Evolutionary conservation across 2,888 invertebrate genomes (phyloP).

Genomic region (Neoitamus cyanurus): DNA sequence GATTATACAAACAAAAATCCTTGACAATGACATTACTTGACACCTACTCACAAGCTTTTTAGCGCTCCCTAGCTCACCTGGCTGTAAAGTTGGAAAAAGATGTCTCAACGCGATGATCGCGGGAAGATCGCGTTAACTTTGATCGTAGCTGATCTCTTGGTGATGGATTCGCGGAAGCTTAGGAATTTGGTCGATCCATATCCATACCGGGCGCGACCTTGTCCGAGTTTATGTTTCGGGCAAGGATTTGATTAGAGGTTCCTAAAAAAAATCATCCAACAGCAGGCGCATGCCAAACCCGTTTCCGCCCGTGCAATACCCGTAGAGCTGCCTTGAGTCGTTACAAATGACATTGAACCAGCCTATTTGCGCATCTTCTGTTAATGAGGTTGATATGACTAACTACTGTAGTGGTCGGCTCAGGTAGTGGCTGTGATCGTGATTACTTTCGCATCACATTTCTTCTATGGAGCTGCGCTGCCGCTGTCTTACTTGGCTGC

Average conservation of each 20-base stretch:
- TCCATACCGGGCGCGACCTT: neutral
- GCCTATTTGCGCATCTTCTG: constrained; percentile 35
- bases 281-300: constrained; percentile 21
- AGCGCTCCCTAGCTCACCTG: neutral
- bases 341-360: constrained; percentile 42
- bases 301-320: neutral
- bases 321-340: neutral
- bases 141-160: neutral
- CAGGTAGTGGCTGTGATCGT: neutral
- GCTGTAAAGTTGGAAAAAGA: neutral
- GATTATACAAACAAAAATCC: constrained; percentile 58
- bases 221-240: neutral
- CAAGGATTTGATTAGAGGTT: neutral
- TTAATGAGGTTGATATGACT: constrained; percentile 37
- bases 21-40: constrained; percentile 68
- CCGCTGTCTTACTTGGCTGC: neutral
- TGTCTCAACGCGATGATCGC: neutral
- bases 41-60: constrained; percentile 55
- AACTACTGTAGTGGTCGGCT: neutral
- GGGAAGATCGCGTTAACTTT: neutral
- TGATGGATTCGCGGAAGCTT: neutral
- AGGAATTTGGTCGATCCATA: neutral
- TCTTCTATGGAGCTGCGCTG: neutral
- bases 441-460: constrained; percentile 34
- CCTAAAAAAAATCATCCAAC: neutral